phyloP scores from a whole-genome alignment of 2,888 invertebrate genomes.

The Chaetogeoica ovagalla region DNA sequence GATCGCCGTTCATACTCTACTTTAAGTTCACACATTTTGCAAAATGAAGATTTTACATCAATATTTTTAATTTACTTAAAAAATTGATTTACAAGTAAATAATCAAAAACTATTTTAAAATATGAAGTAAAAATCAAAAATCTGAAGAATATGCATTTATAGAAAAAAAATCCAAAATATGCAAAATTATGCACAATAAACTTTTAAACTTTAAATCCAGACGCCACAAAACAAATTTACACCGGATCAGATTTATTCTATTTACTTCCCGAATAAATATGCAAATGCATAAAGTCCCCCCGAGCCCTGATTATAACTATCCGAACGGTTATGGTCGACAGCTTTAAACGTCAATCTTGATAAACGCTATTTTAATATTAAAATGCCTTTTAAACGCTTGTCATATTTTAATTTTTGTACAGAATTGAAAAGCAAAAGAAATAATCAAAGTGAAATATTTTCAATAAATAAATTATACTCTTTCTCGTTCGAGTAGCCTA shows the following conservation, averaged over 20 bases:
- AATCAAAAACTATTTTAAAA: background rate
- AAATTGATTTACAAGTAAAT: background rate
- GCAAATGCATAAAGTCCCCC: conserved; percentile 7
- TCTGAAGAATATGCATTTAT: background rate
- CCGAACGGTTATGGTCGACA: too few species aligned
- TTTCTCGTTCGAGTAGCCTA: too few species aligned
- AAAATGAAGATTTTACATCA: background rate
- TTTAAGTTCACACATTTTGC: background rate
- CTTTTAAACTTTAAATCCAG: background rate
- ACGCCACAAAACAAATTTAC: background rate
- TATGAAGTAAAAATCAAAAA: conserved; percentile 4
- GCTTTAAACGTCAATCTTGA: too few species aligned
- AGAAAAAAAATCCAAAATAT: conserved; percentile 15
- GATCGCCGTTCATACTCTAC: conserved; percentile 3
- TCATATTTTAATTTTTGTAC: background rate
- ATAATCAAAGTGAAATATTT: too few species aligned
- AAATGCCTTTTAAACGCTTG: too few species aligned
- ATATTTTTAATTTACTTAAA: background rate
- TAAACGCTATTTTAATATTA: too few species aligned
- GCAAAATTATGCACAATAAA: conserved; percentile 13
- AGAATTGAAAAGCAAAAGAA: background rate
- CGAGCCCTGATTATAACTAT: background rate
- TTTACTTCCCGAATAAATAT: conserved; percentile 8
- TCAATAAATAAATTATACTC: background rate
- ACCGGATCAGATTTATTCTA: background rate